Evolutionary conservation across 1,140 invertebrate species (phyloP).

Genomic region (Drosophila persimilis): DNA sequence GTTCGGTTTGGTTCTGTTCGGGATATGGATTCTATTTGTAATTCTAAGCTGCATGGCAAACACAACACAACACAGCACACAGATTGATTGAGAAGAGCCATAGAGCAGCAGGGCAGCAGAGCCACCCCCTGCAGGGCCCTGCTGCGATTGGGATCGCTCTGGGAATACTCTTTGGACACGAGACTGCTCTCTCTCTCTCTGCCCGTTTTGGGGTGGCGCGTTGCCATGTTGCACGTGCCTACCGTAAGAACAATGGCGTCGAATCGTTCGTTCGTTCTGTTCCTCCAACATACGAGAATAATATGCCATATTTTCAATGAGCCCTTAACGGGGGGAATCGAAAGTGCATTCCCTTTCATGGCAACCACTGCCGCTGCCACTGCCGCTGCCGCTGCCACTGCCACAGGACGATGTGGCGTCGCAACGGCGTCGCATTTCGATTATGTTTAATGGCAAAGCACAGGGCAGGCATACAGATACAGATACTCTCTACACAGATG

Average conservation of each 20-base stretch:
- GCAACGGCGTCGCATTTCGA: constrained; percentile 71
- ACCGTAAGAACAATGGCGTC: constrained; percentile 76
- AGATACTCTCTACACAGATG: constrained; percentile 10
- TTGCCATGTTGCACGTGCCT: constrained; percentile 74
- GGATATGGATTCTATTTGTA: constrained; percentile 49
- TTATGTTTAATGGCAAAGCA: constrained; percentile 79
- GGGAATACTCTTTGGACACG: constrained; percentile 62
- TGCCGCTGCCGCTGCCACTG: too few relatives aligned
- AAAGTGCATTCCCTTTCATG: constrained; percentile 81
- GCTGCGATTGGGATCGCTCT: constrained; percentile 59
- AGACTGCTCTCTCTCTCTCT: constrained; percentile 7
- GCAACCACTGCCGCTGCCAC: constrained; percentile 44
- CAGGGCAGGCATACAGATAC: constrained; percentile 25
- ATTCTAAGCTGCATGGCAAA: constrained; percentile 80
- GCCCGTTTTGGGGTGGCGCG: constrained; percentile 62
- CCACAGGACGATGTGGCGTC: constrained; percentile 3
- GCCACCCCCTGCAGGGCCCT: constrained; percentile 39
- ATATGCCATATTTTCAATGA: constrained; percentile 75
- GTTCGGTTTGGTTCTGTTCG: too few relatives aligned
- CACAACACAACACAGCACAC: constrained; percentile 7
- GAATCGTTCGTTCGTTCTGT: constrained; percentile 51
- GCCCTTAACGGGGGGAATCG: constrained; percentile 65
- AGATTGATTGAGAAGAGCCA: constrained; percentile 45
- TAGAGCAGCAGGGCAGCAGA: too few relatives aligned
- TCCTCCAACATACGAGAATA: constrained; percentile 40